phyloP scores from a whole-genome alignment of 2,888 invertebrate genomes.

The Bruchidius siliquastri region DNA sequence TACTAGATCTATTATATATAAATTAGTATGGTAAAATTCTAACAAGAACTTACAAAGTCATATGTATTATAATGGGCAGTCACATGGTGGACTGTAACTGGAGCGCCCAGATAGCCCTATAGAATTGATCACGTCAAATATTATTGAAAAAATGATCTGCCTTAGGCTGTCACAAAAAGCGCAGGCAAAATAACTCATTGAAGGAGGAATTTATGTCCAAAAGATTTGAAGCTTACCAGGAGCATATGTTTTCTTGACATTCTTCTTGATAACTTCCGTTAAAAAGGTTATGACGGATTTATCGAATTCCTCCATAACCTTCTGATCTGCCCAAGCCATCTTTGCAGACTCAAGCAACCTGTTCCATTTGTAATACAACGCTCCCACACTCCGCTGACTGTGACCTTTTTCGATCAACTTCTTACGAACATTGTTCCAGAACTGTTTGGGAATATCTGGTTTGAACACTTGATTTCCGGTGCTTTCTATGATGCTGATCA shows the following conservation, averaged over 20 bases:
- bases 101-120: no score
- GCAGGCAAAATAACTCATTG: no score
- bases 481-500: background rate
- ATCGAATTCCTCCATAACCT: background rate
- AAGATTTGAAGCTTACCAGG: background rate
- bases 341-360: background rate
- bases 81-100: no score
- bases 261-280: background rate
- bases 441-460: background rate
- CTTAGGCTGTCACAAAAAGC: no score
- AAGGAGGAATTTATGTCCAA: no score
- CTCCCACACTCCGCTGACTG: background rate
- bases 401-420: background rate
- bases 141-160: no score
- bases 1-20: no score
- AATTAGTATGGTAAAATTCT: no score
- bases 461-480: background rate
- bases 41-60: no score
- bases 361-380: background rate
- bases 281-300: background rate
- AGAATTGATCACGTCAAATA: no score
- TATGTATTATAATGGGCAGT: no score
- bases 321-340: background rate
- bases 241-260: background rate
- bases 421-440: background rate